phyloP scores from a whole-genome alignment of 2,888 invertebrate genomes.

The Rotaria socialis region DNA sequence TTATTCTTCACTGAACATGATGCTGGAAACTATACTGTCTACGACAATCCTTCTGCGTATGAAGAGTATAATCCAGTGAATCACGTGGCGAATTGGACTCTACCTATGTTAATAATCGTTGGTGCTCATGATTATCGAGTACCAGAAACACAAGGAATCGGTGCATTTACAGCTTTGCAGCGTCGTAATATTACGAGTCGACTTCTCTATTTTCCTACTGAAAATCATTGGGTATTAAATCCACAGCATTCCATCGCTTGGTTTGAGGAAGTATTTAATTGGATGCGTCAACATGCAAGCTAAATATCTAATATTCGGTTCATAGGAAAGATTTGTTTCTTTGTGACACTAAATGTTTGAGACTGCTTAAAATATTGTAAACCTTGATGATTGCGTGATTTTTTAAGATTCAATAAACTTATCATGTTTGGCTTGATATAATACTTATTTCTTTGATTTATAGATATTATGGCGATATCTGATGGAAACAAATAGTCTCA shows the following conservation, averaged over 20 bases:
- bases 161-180: conserved; percentile 9
- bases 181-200: background rate
- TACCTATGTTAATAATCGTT: background rate
- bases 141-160: background rate
- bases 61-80: background rate
- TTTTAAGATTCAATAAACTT: too few relatives aligned
- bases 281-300: background rate
- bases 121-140: conserved; percentile 2
- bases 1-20: background rate
- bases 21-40: background rate
- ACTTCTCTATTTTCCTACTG: background rate
- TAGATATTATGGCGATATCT: too few relatives aligned
- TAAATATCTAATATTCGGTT: too few relatives aligned
- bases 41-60: background rate
- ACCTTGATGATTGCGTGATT: too few relatives aligned
- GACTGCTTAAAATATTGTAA: too few relatives aligned
- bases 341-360: too few relatives aligned
- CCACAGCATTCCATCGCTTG: background rate
- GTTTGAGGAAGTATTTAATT: background rate
- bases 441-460: too few relatives aligned
- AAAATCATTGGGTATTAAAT: background rate
- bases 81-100: background rate
- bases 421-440: too few relatives aligned
- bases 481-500: too few relatives aligned
- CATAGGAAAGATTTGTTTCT: too few relatives aligned